phyloP scores from a whole-genome alignment of 2,888 invertebrate genomes.

The Formica aserva region DNA sequence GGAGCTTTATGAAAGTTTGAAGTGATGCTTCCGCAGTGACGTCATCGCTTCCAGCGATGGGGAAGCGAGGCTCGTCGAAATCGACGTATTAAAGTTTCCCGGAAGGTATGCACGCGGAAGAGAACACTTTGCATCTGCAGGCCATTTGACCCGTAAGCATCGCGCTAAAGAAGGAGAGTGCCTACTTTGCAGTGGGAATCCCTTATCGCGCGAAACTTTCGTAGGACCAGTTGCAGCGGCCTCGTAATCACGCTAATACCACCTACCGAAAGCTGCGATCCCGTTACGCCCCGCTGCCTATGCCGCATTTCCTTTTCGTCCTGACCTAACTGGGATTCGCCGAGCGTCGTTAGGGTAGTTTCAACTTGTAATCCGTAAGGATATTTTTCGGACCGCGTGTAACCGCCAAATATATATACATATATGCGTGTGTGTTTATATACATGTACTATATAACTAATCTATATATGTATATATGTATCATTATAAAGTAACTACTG shows the following conservation, averaged over 20 bases:
- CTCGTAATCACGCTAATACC: conserved; percentile 60
- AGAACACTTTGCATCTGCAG: conserved; percentile 61
- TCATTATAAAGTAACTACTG: background rate
- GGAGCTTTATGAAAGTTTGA: conserved; percentile 49
- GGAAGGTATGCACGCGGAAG: conserved; percentile 56
- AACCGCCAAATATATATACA: background rate
- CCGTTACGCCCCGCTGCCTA: background rate
- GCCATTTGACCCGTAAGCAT: conserved; percentile 56
- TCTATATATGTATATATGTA: background rate
- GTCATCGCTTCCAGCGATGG: conserved; percentile 7
- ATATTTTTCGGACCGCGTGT: conserved; percentile 37
- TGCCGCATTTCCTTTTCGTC: conserved; percentile 7
- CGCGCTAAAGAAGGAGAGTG: conserved; percentile 56
- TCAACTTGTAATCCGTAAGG: conserved; percentile 26
- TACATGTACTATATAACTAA: background rate
- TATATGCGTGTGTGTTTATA: background rate
- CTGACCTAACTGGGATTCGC: conserved; percentile 20
- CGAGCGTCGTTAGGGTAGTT: conserved; percentile 23
- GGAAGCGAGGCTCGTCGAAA: conserved; percentile 44
- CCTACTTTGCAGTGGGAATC: conserved; percentile 50
- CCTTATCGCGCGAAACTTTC: conserved; percentile 66
- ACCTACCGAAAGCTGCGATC: conserved; percentile 54
- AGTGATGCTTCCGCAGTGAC: conserved; percentile 43
- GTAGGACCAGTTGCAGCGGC: conserved; percentile 58
- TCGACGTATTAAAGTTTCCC: conserved; percentile 57